Evolutionary conservation across 2,888 invertebrate species (phyloP), one percentile per base, ranked within the genome.

Genomic region (Leuctra nigra): DNA sequence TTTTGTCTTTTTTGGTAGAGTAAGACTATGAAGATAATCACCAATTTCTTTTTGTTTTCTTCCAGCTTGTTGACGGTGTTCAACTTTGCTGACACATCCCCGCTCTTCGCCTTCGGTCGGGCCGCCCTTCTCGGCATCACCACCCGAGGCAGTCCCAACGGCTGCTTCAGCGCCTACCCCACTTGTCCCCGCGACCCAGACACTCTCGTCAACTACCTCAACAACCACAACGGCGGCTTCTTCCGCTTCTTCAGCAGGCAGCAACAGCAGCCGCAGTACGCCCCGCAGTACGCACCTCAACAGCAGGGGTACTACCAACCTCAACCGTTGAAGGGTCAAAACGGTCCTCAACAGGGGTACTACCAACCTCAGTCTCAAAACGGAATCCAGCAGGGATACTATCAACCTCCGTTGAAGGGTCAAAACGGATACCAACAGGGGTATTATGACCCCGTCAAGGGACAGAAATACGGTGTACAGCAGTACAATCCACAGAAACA

Each of bases 171-270:
- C 58, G 84, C 84, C 9, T 91, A 88, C 67, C 81, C 85, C 0
- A 76, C 76, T 53, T 91, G 91, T 66, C 91, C 91, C 0, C 78
- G 77, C 48, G 83, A 86, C 68, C 78, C 86, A 25, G 83, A 84
- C 62, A 79, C 82, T 63, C 77, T 91, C 9, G 78, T 90, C 35
- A 75, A 84, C 68, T 91, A 91, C 68, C 74, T 91, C 53, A 91
- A 91, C 73, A 91, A 89, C 70, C 83, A 91, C 67, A 88, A 89
- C 56, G 91, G 91, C 38, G 91, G 91, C 1, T 88, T 91, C 71
- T 91, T 90, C 68, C 77, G 86, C 60, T 87, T 86, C 68, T 90
- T 90, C 67, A 83, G 78, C 61, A 77, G 76, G 39, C 77, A 77
- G 54, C 69, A 71, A 57, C 74, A 63, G 54, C 59, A 63, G 38